Evolutionary conservation across 1,140 invertebrate genomes (phyloP), one percentile per base, ranked within the genome.

Genomic region (Phymastichus coffea): DNA sequence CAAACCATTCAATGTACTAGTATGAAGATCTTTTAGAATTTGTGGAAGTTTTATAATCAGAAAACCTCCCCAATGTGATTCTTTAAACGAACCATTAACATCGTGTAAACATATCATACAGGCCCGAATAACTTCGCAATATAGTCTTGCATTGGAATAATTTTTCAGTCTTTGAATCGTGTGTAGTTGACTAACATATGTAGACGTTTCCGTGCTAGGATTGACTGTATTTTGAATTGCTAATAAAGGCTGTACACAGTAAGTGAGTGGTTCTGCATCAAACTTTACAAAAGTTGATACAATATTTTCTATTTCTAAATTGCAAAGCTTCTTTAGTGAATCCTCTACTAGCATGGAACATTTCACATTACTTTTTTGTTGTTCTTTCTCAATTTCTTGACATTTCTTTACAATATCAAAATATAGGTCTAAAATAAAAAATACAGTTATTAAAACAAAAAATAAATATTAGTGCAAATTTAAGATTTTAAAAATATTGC

Each of bases 61-160:
- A 72, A 97, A 96, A 17, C 93, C 93, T 19, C 91, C 91, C 93
- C 94, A 97, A 69, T 94, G 87, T 2, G 93, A 87, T 66, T 95
- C 92, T 70, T 93, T 88, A 14, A 84, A 80, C 4, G 84, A 85
- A 63, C 88, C 88, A 47, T 88, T 87, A 1, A 87, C 87, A 75
- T 93, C 89, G 67, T 92, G 87, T 1, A 97, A 76, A n/a, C 91
- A 93, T 63, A 97, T 87, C 37, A 96, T 86, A 74, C 91, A 92
- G 0, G 92, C 90, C 65, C 93, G 82, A 49, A 97, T 89, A 12
- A 97, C 83, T 83, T 97, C 94, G 75, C 89, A 91, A 70, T 92
- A 95, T 0, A 97, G 72, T 60, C 89, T 82, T 4, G 87, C 80
- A 52, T 86, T 81, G 44, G 82, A 83, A 63, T 86, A 89, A 49